Base-by-base conservation (phyloP, 1,140 invertebrate genomes). In the Xylocopa sonorina region DNA sequence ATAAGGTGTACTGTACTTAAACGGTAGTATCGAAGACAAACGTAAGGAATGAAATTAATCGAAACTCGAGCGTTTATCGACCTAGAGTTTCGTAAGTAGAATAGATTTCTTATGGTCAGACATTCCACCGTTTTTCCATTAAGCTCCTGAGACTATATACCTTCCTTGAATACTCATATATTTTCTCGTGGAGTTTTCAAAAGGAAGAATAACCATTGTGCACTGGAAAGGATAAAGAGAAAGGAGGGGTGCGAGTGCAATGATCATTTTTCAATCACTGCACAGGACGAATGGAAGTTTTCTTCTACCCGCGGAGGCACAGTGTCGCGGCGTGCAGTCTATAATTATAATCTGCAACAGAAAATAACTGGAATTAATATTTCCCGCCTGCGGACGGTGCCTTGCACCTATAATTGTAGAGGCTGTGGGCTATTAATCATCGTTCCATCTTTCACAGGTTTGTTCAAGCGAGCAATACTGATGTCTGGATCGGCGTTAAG, bases 401-500 rank as follows among this genome's bases (percentile, higher is more conserved):
- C 46, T 27, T 50, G 63, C 21, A 34, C 38, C n/a, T n/a, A n/a
- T n/a, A 46, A 43, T 68, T 55, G 43, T 24, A 14, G 2, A 41
- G 32, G 77, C 53, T 27, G n/a, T 2, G 2, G 4, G 16, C 80
- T 83, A 75, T 83, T 83, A 86, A 86, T 87, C 74, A 41, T 75
- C 21, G 38, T 53, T 14, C 53, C 67, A n/a, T 24, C 34, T 67
- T 68, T 73, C 72, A 5, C 92, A 98, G 97, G 95, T 86, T 91
- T 99, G 68, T 99, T 99, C 89, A 96, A 98, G 85, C 95, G 98
- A 62, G 97, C 97, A 0, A 97, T 99, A 76, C 93, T 99, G 14
- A 98, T 99, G 96, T 97, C 97, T 43, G 98, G 98, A 0, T 98
- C 98, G 4, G 98, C 98, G 0, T 91, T 99, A 57, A 96, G 97